Evolutionary conservation across 1,140 invertebrate genomes (phyloP).

Genomic region (Marisa cornuarietis): DNA sequence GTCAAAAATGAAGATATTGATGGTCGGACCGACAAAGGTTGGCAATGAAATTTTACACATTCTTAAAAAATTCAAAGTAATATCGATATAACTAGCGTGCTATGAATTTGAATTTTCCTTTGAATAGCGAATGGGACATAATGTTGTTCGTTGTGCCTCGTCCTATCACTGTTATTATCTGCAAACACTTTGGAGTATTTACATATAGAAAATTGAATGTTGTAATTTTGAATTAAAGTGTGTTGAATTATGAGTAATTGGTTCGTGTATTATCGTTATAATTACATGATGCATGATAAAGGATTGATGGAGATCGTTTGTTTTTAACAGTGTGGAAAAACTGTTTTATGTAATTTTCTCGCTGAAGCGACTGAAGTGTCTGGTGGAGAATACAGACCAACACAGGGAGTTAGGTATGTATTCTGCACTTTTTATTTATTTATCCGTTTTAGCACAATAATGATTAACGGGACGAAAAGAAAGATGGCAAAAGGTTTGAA

Average conservation of each 20-base stretch:
- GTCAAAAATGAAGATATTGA: constrained; percentile 18
- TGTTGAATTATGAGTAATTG: neutral
- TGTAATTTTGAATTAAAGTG: neutral
- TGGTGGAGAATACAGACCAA: constrained; percentile 73
- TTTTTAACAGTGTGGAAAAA: constrained; percentile 74
- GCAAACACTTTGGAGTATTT: too few relatives aligned
- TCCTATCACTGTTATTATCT: too few relatives aligned
- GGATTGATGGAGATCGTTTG: neutral
- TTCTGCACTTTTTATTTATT: neutral
- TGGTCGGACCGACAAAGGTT: constrained; percentile 17
- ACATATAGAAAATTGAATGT: neutral
- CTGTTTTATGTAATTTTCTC: constrained; percentile 74
- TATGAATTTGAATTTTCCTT: too few relatives aligned
- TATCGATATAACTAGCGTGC: neutral
- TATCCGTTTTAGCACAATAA: neutral
- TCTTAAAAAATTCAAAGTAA: neutral
- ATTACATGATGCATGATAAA: neutral
- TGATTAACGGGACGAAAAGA: too few relatives aligned
- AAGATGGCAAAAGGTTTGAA: too few relatives aligned
- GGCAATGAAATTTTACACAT: neutral
- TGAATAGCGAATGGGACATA: too few relatives aligned
- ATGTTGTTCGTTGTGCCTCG: too few relatives aligned
- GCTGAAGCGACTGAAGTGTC: constrained; percentile 74
- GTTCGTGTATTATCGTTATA: neutral
- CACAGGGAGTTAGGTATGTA: constrained; percentile 71